Percentiles rank a stretch among this genome's conserved stretches.
Conservation (phyloP, 2,888 invertebrate species). For the Drosophila prostipennis region DNA sequence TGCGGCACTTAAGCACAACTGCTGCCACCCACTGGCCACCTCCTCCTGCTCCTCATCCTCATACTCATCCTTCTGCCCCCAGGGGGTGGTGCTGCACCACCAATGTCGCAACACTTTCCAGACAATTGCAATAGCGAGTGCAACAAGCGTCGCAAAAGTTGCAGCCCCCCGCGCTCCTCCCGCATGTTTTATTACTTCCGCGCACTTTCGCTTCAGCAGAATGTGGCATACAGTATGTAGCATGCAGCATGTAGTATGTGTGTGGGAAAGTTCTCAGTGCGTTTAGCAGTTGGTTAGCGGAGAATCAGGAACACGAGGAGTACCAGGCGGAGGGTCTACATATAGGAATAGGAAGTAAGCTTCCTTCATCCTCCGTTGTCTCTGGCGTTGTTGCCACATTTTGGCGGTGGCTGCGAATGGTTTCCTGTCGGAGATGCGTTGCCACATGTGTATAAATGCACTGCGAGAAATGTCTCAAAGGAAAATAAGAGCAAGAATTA, state of each 20-base stretch:
- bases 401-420: slow-evolving; percentile 74
- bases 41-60: background rate
- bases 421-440: slow-evolving; percentile 72
- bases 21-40: slow-evolving; percentile 48
- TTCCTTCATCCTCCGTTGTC: slow-evolving; percentile 60
- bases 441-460: slow-evolving; percentile 48
- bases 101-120: slow-evolving; percentile 55
- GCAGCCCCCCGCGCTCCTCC: slow-evolving; percentile 23
- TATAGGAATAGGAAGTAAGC: slow-evolving; percentile 36
- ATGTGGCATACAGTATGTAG: slow-evolving; percentile 33
- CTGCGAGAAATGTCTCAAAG: background rate
- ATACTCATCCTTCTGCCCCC: background rate
- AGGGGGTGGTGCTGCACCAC: background rate
- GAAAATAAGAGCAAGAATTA: background rate
- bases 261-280: slow-evolving; percentile 72
- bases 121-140: slow-evolving; percentile 60
- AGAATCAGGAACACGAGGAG: background rate
- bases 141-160: slow-evolving; percentile 59
- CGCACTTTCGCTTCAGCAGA: slow-evolving; percentile 60
- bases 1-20: slow-evolving; percentile 72
- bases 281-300: slow-evolving; percentile 60
- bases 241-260: slow-evolving; percentile 16
- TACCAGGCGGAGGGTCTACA: background rate
- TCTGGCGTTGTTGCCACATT: slow-evolving; percentile 71
- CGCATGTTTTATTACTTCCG: slow-evolving; percentile 74